Evolutionary conservation across 92 coral and sea anemone species (phyloP), one percentile per base, ranked within the genome.

Genomic region (Plumapathes pennacea): DNA sequence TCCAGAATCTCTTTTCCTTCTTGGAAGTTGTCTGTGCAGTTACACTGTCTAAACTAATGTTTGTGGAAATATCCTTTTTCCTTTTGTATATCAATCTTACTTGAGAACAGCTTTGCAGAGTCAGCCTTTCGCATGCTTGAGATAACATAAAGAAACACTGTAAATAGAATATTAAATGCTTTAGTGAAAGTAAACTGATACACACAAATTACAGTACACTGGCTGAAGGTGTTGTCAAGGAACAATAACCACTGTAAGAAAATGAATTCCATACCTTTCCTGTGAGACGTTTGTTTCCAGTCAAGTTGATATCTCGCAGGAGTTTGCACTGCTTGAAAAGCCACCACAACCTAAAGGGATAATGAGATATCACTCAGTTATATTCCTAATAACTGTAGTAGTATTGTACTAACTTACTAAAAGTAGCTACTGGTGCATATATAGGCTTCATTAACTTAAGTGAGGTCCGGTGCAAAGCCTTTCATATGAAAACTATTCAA

Each of bases 141-240:
- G 98, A 59, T 32, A 92, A 74, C 98, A 92, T 92, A 33, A 76
- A 92, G 76, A 92, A 88, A 79, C 98, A 92, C 98, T 92, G 47
- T 10, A 45, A 60, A 21, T 10, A 49, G 23, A 22, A 50, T 23
- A n/a, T n/a, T n/a, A n/a, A n/a, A n/a, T n/a, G n/a, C n/a, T n/a
- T n/a, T n/a, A n/a, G n/a, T n/a, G n/a, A n/a, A n/a, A n/a, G n/a
- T n/a, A n/a, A n/a, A n/a, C n/a, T n/a, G n/a, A n/a, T n/a, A n/a
- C n/a, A n/a, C n/a, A n/a, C n/a, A n/a, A n/a, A n/a, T n/a, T n/a
- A n/a, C n/a, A n/a, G n/a, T n/a, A n/a, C n/a, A n/a, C n/a, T n/a
- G n/a, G n/a, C n/a, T n/a, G n/a, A n/a, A n/a, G n/a, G n/a, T n/a
- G n/a, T n/a, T n/a, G n/a, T n/a, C n/a, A n/a, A n/a, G n/a, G n/a